Evolutionary conservation across 2,113 vertebrate genomes (phyloP), one percentile per base, ranked within the genome.

Genomic region (Mobula birostris): DNA sequence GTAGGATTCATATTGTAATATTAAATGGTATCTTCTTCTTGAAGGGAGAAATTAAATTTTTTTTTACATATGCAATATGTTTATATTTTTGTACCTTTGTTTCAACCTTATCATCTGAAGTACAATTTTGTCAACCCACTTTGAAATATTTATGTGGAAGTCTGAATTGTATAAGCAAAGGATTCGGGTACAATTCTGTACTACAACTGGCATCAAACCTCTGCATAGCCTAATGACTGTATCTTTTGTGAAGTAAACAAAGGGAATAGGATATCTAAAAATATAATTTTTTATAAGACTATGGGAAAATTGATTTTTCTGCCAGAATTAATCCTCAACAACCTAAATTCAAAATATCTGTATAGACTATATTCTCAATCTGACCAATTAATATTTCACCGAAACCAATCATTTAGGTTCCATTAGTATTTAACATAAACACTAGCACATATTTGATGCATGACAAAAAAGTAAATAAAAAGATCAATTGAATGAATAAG

Each of bases 191-290:
- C 17, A 68, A 72, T 48, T 72, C 32, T 11, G 36, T 40, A 40
- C 36, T 72, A 32, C 15, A 90, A 14, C n/a, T 36, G n/a, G 58
- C 87, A 91, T n/a, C 61, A 32, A 27, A 87, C 21, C 24, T 32
- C 58, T 88, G 61, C 8, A 15, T 66, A 36, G 61, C 5, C 66
- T 8, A 7, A 8, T 36, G n/a, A 29, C 14, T 68, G 63, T 66
- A 88, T 88, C 85, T 88, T 56, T 88, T 5, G 29, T 36, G 7
- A 61, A 91, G n/a, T 68, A 91, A 91, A n/a, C 32, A 72, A 92
- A 70, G 36, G 90, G 5, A 40, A 36, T 40, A 19, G 9, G 7
- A 24, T 40, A 92, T 72, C 83, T 5, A 66, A 91, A 36, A 12
- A 11, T 3, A 14, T 68, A 63, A 92, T 92, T 8, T 6, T 21